These are phyloP conservation scores for Scyliorhinus canicula DNA, from an alignment of 2,797 vertebrate genomes.

Conservation along the genomic window DNA sequence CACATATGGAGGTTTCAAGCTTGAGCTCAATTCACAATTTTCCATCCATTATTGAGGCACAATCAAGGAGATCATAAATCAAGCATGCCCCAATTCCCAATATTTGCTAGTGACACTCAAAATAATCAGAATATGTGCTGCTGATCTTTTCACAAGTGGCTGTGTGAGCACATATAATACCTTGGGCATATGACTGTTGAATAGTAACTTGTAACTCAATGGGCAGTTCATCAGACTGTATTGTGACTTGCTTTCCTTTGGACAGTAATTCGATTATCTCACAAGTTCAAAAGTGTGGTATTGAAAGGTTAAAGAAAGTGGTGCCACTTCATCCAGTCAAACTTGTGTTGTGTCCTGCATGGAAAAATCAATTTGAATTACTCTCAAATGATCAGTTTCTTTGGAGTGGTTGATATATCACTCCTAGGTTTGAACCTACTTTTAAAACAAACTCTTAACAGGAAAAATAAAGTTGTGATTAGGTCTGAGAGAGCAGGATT, in stretches of 20 bases:
- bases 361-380: slow-evolving; percentile 6
- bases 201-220: background rate
- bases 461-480: background rate
- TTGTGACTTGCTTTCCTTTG: background rate
- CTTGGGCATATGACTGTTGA: background rate
- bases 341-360: background rate
- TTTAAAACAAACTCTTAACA: background rate
- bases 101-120: background rate
- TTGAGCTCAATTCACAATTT: background rate
- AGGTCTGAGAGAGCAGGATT: too few species aligned
- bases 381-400: background rate
- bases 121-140: background rate
- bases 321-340: background rate
- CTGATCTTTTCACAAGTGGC: background rate
- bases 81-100: background rate
- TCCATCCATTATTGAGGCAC: background rate
- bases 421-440: background rate
- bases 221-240: background rate
- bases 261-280: background rate
- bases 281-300: background rate
- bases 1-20: background rate
- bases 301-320: background rate
- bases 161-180: background rate
- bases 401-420: background rate
- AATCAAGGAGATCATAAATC: background rate